Conservation (phyloP, 2,797 vertebrate genomes). For the Dendrocincla tyrannina region DNA sequence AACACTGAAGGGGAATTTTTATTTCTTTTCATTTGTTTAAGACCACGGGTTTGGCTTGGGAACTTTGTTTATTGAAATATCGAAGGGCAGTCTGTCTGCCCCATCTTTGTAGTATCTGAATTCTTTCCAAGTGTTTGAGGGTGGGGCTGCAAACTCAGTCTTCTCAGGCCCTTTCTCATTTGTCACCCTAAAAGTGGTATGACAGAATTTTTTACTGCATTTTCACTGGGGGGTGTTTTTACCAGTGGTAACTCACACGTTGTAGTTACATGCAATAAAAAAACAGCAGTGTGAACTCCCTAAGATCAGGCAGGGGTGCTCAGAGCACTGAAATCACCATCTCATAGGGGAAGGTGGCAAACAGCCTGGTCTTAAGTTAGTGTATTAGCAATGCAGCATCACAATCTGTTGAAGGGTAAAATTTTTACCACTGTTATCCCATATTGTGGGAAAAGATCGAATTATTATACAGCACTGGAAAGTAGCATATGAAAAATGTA, state of each 20-base stretch:
- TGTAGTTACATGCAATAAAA: neutral
- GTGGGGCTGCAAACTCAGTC: constrained; percentile 9
- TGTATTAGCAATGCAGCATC: fast-evolving
- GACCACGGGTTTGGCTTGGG: constrained; percentile 19
- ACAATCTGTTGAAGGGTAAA: neutral
- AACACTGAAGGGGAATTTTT: constrained; percentile 17
- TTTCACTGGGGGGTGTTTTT: neutral
- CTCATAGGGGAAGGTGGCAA: neutral
- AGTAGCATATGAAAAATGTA: neutral
- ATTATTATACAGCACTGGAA: neutral
- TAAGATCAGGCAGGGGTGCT: neutral
- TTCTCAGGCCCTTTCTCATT: neutral
- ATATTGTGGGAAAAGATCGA: neutral
- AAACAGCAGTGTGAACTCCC: neutral
- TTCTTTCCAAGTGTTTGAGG: constrained; percentile 25
- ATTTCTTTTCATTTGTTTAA: constrained; percentile 32
- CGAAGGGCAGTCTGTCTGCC: neutral
- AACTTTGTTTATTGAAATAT: constrained; percentile 34
- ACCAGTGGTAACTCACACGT: neutral
- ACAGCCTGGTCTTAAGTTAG: neutral
- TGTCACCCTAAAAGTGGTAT: neutral
- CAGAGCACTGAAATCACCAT: neutral
- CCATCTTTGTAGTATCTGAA: constrained; percentile 12
- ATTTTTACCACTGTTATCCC: neutral
- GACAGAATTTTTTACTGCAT: neutral